phyloP scores from a whole-genome alignment of 2,888 invertebrate species.

The Pristionchus exspectatus region DNA sequence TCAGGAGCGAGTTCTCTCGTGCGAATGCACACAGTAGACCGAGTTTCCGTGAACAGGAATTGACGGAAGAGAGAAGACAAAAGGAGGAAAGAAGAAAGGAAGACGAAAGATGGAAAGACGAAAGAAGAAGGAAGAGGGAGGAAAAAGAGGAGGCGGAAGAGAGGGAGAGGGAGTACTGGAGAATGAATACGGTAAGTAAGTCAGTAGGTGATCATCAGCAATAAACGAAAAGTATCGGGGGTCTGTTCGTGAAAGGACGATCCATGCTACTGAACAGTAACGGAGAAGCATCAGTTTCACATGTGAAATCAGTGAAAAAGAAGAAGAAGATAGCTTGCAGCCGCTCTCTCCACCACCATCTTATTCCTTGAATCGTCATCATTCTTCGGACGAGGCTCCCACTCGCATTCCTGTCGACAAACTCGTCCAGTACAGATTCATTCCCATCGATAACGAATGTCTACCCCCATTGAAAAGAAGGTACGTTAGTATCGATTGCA shows the following conservation, averaged over 20 bases:
- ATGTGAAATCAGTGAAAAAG: no score
- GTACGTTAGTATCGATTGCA: background rate
- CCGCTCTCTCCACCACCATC: background rate
- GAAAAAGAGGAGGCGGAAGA: background rate
- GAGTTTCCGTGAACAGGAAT: no score
- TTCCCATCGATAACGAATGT: slow-evolving; percentile 6
- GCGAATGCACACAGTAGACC: no score
- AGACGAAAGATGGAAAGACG: no score
- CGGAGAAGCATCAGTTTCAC: no score
- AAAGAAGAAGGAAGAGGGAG: no score
- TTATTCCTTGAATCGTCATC: background rate
- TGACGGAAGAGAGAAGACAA: no score
- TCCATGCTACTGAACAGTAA: no score
- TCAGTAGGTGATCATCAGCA: background rate
- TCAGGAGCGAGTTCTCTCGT: no score
- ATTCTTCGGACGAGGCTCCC: background rate
- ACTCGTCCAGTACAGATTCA: background rate
- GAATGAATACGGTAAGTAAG: background rate
- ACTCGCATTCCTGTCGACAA: background rate
- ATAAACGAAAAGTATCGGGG: no score
- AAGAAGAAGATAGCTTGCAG: background rate
- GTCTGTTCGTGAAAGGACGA: no score
- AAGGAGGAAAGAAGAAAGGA: no score
- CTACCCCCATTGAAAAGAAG: background rate
- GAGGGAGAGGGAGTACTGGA: background rate